A percentile compares a stretch with the other conserved stretches of the same genome.
Conservation (phyloP, 2,888 invertebrate genomes). For the Druceiella hillmani region DNA sequence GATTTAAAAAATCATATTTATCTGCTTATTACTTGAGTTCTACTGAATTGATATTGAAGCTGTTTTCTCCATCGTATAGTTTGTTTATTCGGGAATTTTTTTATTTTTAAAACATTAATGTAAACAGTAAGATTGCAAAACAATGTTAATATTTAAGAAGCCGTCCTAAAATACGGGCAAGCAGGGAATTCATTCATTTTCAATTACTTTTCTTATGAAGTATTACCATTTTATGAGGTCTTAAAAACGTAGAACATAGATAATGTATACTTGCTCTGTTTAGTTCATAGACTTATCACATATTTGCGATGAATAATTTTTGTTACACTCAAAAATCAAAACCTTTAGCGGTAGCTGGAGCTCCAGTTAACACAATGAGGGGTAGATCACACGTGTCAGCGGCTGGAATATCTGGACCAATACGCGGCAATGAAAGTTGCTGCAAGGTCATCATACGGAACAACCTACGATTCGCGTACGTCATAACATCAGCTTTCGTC, state of each 20-base stretch:
- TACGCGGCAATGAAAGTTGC: constrained; percentile 34
- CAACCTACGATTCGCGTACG: constrained; percentile 35
- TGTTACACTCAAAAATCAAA: constrained; percentile 1
- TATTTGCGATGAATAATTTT: constrained; percentile 3
- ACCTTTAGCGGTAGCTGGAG: constrained; percentile 45
- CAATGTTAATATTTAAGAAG: no score
- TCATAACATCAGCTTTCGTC: constrained; percentile 33
- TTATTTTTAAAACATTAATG: no score
- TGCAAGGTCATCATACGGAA: constrained; percentile 39
- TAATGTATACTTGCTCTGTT: background rate
- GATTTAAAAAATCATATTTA: no score
- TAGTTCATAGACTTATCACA: background rate
- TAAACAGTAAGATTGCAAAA: no score
- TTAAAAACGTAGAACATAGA: background rate
- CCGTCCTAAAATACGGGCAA: no score
- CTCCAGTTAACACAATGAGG: constrained; percentile 38
- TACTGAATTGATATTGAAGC: no score
- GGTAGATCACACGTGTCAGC: constrained; percentile 41
- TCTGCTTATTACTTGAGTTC: no score
- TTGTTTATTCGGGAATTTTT: no score
- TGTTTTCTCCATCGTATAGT: no score
- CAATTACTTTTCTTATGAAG: no score
- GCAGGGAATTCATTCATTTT: no score
- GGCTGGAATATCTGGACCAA: constrained; percentile 34
- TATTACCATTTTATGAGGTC: background rate